Evolutionary conservation across 2,888 invertebrate genomes (phyloP), one percentile per base, ranked within the genome.

Genomic region (Lymantria monacha): DNA sequence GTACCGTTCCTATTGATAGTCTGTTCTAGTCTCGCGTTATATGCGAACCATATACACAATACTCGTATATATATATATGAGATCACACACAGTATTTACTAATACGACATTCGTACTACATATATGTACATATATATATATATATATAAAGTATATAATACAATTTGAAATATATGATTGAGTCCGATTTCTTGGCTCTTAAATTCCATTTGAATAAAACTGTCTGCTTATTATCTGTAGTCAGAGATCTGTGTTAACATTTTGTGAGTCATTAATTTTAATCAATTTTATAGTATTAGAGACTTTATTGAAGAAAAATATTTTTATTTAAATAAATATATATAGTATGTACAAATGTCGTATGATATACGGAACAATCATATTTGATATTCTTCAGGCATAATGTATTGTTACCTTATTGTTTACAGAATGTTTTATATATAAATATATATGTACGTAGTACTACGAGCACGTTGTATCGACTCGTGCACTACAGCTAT

Each of bases 11-110:
- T 48, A 13, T 53, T 53, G 59, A 49, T 48, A 43, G 61, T 69
- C 64, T n/a, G 80, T 77, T 81, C 83, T 84, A 83, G 85, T 85
- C 84, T 72, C 68, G 69, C 68, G 79, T 76, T 70, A 76, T 78
- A 59, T 55, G 55, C 55, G 53, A 53, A 67, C 59, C 64, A 57
- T 62, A 50, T 53, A 38, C 48, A 48, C 48, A 48, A 54, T 62
- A 53, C 51, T 53, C 49, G 54, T 53, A 55, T 55, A 49, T 40
- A n/a, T n/a, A n/a, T n/a, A n/a, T n/a, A n/a, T 55, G 50, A 46
- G 42, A 50, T 44, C 47, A 31, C 13, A 31, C 13, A 30, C 46
- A 50, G 54, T 53, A 53, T 46, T 49, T 41, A 48, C 12, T 38
- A 12, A 3, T 22, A 31, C n/a, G 45, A 48, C 44, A 14, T 48